A percentile compares a stretch with the other conserved stretches of the same genome.
These are phyloP conservation scores for Poicephalus meyeri DNA, from an alignment of 2,113 vertebrate genomes.

Conservation along the genomic window DNA sequence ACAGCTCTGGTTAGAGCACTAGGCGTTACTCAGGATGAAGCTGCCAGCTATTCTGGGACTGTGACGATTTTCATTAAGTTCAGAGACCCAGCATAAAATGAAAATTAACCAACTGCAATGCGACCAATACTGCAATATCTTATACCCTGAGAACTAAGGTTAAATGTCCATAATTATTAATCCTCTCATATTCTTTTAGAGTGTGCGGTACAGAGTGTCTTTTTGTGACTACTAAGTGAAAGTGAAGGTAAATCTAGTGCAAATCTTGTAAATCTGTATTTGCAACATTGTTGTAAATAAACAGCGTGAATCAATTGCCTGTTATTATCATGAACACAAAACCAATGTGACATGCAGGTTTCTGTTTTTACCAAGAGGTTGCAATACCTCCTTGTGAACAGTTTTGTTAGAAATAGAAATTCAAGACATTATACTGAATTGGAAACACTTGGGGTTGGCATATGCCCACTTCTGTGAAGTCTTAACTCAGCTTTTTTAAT, in stretches of 20 bases:
- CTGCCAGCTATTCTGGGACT: not conserved
- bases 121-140: not conserved
- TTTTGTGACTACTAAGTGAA: not conserved
- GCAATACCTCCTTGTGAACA: not conserved
- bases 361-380: not conserved
- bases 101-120: not conserved
- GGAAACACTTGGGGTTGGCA: not conserved
- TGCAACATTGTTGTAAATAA: not conserved
- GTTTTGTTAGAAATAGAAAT: not conserved
- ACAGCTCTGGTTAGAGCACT: not conserved
- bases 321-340: not conserved
- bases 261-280: not conserved
- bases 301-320: not conserved
- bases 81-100: not conserved
- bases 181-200: not conserved
- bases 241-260: not conserved
- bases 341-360: not conserved
- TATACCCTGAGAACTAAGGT: not conserved
- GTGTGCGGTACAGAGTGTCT: not conserved
- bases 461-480: not conserved
- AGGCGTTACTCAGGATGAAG: fast-evolving
- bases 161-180: not conserved
- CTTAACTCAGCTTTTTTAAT: not conserved
- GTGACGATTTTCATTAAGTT: not conserved
- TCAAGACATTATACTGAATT: not conserved